Conservation (phyloP, 2,797 vertebrate species). For the Euthynnus affinis region DNA sequence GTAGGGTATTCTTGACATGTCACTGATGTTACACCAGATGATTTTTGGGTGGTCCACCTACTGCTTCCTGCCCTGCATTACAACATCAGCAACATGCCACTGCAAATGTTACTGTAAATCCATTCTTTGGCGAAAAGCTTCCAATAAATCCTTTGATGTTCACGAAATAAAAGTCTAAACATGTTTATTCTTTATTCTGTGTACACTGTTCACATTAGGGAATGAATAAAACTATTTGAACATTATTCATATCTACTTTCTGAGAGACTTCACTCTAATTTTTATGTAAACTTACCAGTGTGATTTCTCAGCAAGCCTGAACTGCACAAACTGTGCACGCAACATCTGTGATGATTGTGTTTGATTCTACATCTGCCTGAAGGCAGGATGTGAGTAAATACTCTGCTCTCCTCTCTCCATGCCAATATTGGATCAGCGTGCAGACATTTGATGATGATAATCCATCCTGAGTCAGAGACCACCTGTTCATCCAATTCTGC, state of each 20-base stretch:
- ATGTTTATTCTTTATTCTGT: not conserved
- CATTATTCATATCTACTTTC: too few species aligned
- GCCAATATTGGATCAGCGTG: constrained; percentile 41
- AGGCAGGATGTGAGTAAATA: constrained; percentile 25
- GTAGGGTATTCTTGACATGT: not conserved
- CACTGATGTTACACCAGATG: constrained; percentile 1
- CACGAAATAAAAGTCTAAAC: not conserved
- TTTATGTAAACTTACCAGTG: too few species aligned
- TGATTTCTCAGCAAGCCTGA: too few species aligned
- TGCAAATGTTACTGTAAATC: too few species aligned
- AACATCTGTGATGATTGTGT: not conserved
- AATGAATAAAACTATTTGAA: too few species aligned
- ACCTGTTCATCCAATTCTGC: constrained; percentile 71
- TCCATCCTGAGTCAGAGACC: constrained; percentile 67
- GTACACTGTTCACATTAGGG: not conserved
- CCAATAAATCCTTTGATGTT: too few species aligned
- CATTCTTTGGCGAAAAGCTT: constrained; percentile 8
- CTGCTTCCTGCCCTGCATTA: not conserved
- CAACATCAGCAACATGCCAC: not conserved
- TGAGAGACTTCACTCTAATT: too few species aligned
- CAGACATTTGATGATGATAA: constrained; percentile 62
- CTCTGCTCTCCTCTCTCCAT: constrained; percentile 22
- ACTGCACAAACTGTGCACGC: too few species aligned
- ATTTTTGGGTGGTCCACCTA: not conserved
- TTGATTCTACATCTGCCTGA: constrained; percentile 30